Evolutionary conservation across 2,797 vertebrate species (phyloP).

Genomic region (Tympanoctomys barrerae): DNA sequence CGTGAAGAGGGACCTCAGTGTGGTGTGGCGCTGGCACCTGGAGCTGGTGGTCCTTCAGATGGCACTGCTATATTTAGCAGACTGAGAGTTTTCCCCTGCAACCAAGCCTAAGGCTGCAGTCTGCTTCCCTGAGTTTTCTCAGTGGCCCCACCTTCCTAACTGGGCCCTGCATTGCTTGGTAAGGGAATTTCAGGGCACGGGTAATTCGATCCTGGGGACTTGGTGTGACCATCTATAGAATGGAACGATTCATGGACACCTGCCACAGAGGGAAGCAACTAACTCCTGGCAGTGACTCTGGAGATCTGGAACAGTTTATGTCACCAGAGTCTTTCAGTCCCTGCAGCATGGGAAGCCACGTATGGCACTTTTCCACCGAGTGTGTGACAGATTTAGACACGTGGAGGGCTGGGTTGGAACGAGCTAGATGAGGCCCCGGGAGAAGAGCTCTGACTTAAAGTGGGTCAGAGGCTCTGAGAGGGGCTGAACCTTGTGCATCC

Average conservation of each 20-base stretch:
- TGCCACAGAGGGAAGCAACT: neutral
- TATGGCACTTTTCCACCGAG: neutral
- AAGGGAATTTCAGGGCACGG: slow-evolving; percentile 54
- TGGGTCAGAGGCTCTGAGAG: neutral
- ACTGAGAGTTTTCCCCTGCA: slow-evolving; percentile 49
- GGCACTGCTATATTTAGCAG: slow-evolving; percentile 70
- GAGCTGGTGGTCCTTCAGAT: slow-evolving; percentile 42
- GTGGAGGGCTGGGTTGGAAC: neutral
- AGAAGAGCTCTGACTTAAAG: neutral
- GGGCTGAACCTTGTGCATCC: neutral
- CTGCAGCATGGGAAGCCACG: neutral
- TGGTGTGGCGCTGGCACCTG: neutral
- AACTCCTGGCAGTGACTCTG: slow-evolving; percentile 14
- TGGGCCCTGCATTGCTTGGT: neutral
- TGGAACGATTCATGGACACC: slow-evolving; percentile 1
- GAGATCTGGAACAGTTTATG: neutral
- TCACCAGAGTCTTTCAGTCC: neutral
- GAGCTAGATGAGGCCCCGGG: neutral
- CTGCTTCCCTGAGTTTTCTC: slow-evolving; percentile 54
- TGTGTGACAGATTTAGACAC: neutral
- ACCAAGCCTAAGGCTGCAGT: neutral
- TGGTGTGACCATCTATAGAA: slow-evolving; percentile 38
- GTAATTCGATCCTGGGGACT: slow-evolving; percentile 49
- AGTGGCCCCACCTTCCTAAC: slow-evolving; percentile 42
- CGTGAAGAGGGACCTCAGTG: neutral